phyloP scores from a whole-genome alignment of 2,113 vertebrate genomes.

The Bubo blakistoni region DNA sequence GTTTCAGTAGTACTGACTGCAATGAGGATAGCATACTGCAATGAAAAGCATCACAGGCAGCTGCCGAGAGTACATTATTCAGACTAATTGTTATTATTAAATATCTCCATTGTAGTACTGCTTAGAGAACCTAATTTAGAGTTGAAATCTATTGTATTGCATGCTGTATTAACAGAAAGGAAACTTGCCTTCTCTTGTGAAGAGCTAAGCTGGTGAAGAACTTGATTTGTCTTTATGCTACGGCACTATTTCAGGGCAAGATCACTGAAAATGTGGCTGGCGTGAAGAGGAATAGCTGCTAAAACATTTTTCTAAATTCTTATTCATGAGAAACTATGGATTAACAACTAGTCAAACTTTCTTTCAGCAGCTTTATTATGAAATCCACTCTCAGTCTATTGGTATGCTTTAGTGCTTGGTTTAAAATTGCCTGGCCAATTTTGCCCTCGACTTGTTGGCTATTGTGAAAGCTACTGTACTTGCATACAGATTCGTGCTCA shows the following conservation, averaged over 20 bases:
- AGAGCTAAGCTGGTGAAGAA: background rate
- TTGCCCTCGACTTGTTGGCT: background rate
- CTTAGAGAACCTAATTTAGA: slow-evolving; percentile 17
- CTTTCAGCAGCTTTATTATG: background rate
- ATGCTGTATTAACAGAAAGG: background rate
- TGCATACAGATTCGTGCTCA: background rate
- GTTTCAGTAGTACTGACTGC: background rate
- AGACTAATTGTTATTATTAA: slow-evolving; percentile 57
- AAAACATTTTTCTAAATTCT: background rate
- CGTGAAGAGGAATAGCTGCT: background rate
- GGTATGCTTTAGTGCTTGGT: background rate
- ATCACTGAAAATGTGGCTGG: background rate
- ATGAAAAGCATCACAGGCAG: slow-evolving; percentile 1
- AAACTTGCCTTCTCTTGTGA: background rate
- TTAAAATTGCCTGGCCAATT: background rate
- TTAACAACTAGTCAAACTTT: background rate
- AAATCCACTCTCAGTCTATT: background rate
- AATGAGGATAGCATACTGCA: background rate
- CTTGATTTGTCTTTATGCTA: background rate
- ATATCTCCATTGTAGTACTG: slow-evolving; percentile 2
- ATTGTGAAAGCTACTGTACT: background rate
- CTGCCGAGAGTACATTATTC: background rate
- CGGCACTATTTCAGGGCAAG: background rate
- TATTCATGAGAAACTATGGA: background rate
- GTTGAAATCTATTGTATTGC: background rate